Percentiles rank a stretch among this genome's conserved stretches.
Evolutionary conservation across 2,797 vertebrate species (phyloP).

Genomic region (Acomys russatus): DNA sequence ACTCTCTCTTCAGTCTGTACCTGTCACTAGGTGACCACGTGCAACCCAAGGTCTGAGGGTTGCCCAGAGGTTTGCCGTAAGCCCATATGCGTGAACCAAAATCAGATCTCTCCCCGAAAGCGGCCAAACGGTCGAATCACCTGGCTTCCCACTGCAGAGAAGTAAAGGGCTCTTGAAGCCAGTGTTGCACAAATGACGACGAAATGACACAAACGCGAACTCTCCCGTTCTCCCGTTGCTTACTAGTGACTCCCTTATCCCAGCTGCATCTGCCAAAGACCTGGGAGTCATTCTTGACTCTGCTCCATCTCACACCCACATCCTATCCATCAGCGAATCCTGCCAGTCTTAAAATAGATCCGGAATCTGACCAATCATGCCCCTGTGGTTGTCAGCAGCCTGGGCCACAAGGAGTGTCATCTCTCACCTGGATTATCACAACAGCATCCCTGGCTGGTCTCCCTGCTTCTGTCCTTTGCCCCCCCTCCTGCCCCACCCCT

Average conservation of each 20-base stretch:
- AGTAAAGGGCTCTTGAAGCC: neutral
- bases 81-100: neutral
- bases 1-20: neutral
- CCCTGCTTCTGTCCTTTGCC: conserved; percentile 29
- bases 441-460: neutral
- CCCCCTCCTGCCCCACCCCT: too few species aligned
- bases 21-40: neutral
- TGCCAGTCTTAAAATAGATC: conserved; percentile 64
- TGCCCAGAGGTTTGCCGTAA: too few species aligned
- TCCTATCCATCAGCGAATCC: conserved; percentile 33
- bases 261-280: conserved; percentile 44
- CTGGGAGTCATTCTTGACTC: conserved; percentile 52
- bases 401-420: neutral
- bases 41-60: accelerated
- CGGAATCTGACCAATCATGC: neutral
- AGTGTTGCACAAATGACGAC: neutral
- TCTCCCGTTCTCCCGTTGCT: neutral
- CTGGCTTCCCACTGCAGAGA: neutral
- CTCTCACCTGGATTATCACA: conserved; percentile 54
- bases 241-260: conserved; percentile 34
- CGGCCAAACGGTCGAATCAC: too few species aligned
- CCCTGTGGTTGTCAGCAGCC: neutral
- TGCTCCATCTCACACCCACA: conserved; percentile 22
- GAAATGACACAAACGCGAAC: neutral
- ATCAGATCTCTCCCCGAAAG: neutral